Evolutionary conservation across 2,888 invertebrate genomes (phyloP), one percentile per base, ranked within the genome.

Genomic region (Tetrapedia diversipes): DNA sequence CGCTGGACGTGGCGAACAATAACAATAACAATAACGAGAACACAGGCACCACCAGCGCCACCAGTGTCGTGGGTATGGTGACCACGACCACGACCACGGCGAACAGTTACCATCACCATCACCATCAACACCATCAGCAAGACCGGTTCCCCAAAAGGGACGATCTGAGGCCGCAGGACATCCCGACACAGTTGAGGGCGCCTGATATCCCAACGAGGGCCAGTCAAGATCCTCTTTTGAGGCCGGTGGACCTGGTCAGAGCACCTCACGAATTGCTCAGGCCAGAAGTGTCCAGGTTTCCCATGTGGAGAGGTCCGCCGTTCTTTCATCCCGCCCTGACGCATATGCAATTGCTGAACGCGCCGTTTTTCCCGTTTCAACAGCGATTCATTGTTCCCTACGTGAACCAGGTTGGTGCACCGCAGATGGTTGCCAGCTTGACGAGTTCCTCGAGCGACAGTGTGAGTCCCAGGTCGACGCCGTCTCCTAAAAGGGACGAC

Each of bases 351-450:
- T 81, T 91, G 19, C 81, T 91, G 16, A 90, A 89, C 78, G 78
- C 89, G n/a, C 89, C 90, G 7, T 91, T 90, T 63, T 90, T 91
- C 49, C 89, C 90, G 14, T 90, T 91, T 60, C 90, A 88, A 65
- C 90, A 90, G 57, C 84, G 90, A 6, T 90, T 90, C 63, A 86
- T 90, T 39, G 87, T 91, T 4, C 90, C 90, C 4, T 90, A 90
- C 72, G 86, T 89, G 63, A 89, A 89, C 39, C 90, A 90, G 75
- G 82, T 87, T 0, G 87, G 86, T 19, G 71, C 85, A 0, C 80
- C 87, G 1, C 88, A 88, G 56, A 86, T 89, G 32, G 81, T 88
- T 0, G 84, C 88, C 11, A 88, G 89, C 41, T 34, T 88, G 22
- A 88, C 88, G 19, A 88, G 88, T 34, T 90, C 90, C 2, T 90